A percentile compares a stretch with the other conserved stretches of the same genome.
Evolutionary conservation across 2,113 vertebrate genomes (phyloP).

Genomic region (Procavia capensis): DNA sequence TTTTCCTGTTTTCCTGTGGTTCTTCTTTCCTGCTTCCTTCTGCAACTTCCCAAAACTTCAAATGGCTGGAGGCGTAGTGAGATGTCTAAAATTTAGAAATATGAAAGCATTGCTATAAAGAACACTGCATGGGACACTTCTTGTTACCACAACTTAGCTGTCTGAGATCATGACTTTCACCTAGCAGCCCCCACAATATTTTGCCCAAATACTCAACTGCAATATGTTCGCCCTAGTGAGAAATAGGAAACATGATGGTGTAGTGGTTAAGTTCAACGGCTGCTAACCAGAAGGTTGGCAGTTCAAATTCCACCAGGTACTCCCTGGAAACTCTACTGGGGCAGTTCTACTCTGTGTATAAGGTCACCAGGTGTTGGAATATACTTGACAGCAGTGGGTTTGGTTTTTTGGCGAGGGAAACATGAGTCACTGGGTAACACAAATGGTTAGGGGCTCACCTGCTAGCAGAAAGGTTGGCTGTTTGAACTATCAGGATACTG

Average conservation of each 20-base stretch:
- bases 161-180: neutral
- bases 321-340: no score
- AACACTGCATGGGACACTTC: neutral
- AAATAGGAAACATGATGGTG: no score
- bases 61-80: neutral
- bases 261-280: no score
- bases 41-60: slow-evolving; percentile 4
- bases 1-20: neutral
- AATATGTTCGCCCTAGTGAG: neutral
- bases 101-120: neutral
- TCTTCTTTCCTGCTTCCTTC: neutral
- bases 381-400: no score
- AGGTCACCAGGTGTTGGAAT: no score
- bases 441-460: neutral
- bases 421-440: neutral
- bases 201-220: neutral
- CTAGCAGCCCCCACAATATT: neutral
- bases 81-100: neutral
- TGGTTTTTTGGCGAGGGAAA: no score
- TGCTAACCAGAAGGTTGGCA: no score
- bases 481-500: neutral
- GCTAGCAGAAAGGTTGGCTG: neutral
- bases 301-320: no score
- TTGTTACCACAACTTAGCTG: neutral
- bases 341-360: no score